Base-by-base conservation (phyloP, 2,888 invertebrate species). In the Apotomis capreana region DNA sequence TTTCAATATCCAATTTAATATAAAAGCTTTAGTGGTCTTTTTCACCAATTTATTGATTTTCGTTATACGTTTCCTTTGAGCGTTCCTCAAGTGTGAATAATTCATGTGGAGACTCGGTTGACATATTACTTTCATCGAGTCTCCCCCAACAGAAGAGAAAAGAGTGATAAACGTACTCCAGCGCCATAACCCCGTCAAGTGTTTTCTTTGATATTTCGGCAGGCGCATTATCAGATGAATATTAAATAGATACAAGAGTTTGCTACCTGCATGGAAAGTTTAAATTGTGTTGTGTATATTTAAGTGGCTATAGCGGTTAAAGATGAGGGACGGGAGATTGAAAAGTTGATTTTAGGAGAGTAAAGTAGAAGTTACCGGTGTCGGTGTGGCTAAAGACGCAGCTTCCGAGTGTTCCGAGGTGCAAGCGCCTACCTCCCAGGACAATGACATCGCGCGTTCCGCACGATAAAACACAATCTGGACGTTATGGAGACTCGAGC, bases 361-460 rank as follows among this genome's bases (percentile, higher is more conserved):
- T 40, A 2, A 26, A 26, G 26, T 57, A 76, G 76, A 76, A 77
- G 74, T 72, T 72, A 79, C 63, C 77, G 80, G 77, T 77, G 81
- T 80, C 77, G 80, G 77, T 77, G 81, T 80, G 77, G 78, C 76
- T 40, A 40, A 1, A 75, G 71, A 76, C 77, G 76, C 78, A 75
- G 77, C 76, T 76, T 73, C 74, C 72, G 67, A 77, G 80, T 76
- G 76, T 76, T 73, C 74, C 72, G 67, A 77, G 80, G 76, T 76
- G 79, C 85, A 84, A 83, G 85, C 83, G 84, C 85, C 84, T 81
- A 82, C 78, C 83, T 84, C 84, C 81, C 86, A 90, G 92, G 92
- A 92, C 92, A 91, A 92, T 92, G 92, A 92, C 92, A 91, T 90
- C 87, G 87, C 86, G 85, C 89, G 91, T 92, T 92, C 90, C 90